Conservation (phyloP, 2,113 vertebrate genomes). For the Lampris incognitus region DNA sequence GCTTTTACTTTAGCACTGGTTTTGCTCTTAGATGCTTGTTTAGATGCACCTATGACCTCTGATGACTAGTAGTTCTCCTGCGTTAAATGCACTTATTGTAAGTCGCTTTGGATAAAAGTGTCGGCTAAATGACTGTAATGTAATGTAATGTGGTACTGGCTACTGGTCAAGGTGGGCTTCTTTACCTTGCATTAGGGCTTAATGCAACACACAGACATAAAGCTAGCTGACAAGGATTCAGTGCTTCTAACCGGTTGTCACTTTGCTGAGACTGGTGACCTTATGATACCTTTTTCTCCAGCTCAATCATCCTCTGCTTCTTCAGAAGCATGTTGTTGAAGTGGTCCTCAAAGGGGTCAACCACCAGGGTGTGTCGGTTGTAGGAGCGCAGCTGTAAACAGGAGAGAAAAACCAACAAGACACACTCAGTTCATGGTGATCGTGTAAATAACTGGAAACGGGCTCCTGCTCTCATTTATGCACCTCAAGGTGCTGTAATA, state of each 20-base stretch:
- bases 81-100: too few relatives aligned
- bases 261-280: background rate
- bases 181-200: background rate
- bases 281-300: slow-evolving; percentile 88
- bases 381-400: slow-evolving; percentile 90
- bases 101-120: too few relatives aligned
- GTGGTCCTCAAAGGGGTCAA: slow-evolving; percentile 92
- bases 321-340: slow-evolving; percentile 89
- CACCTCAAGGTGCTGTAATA: too few relatives aligned
- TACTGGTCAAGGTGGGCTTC: background rate
- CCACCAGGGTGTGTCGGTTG: slow-evolving; percentile 95
- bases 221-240: background rate
- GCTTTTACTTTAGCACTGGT: too few relatives aligned
- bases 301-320: slow-evolving; percentile 87
- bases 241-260: background rate
- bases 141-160: background rate
- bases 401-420: background rate
- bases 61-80: too few relatives aligned
- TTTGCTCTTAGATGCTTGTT: too few relatives aligned
- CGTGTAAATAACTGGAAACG: too few relatives aligned
- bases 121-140: too few relatives aligned
- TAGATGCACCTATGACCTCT: too few relatives aligned
- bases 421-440: background rate
- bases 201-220: background rate
- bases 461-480: too few relatives aligned